These are phyloP conservation scores for Myotis davidii DNA, from an alignment of 2,113 vertebrate genomes.

Conservation along the genomic window DNA sequence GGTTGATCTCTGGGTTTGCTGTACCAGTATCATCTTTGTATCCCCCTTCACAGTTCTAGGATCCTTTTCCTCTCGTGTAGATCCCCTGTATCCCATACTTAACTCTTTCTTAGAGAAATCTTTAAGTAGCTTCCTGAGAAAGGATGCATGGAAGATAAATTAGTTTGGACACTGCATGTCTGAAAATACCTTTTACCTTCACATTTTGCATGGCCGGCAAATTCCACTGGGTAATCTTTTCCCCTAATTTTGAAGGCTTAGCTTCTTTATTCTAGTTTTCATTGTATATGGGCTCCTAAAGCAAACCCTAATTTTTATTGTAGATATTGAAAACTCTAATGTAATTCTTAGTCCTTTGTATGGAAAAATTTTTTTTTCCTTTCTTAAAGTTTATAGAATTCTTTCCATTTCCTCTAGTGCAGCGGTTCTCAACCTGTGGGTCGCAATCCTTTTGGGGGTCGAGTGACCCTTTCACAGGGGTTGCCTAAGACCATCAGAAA, in stretches of 20 bases:
- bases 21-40: not conserved
- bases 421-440: no score
- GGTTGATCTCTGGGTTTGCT: not conserved
- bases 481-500: no score
- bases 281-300: not conserved
- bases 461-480: no score
- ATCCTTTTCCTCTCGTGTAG: not conserved
- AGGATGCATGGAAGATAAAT: not conserved
- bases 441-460: no score
- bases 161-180: not conserved
- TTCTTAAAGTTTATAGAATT: not conserved
- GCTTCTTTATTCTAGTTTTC: conserved; percentile 18
- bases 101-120: not conserved
- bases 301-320: not conserved
- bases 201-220: not conserved
- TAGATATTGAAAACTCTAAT: not conserved
- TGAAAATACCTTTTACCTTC: conserved; percentile 18
- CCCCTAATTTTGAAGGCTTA: not conserved
- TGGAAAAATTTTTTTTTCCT: not conserved
- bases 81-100: not conserved
- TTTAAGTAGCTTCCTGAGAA: not conserved
- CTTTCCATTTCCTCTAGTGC: not conserved
- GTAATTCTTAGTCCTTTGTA: not conserved
- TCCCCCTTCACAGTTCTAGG: not conserved
- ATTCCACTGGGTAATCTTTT: not conserved